A percentile compares a stretch with the other conserved stretches of the same genome.
These are phyloP conservation scores for Macquaria ambigua DNA, from an alignment of 2,113 vertebrate species.

Conservation along the genomic window DNA sequence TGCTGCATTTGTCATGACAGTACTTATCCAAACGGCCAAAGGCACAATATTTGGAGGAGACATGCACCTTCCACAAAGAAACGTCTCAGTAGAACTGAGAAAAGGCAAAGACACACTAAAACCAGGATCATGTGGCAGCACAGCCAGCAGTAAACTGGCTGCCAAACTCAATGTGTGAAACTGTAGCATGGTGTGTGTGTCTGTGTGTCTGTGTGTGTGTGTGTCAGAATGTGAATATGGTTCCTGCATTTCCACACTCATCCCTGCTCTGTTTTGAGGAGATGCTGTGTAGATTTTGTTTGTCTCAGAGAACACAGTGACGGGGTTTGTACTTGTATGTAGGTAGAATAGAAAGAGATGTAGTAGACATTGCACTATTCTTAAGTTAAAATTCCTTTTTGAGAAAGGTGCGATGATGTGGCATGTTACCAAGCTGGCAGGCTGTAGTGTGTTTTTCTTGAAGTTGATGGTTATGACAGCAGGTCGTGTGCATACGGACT, in stretches of 20 bases:
- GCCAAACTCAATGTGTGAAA: constrained; percentile 18
- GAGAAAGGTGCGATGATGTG: not conserved
- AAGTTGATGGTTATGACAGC: constrained; percentile 8
- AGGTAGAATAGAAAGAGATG: constrained; percentile 16
- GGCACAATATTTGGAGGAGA: constrained; percentile 8
- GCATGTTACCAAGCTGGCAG: not conserved
- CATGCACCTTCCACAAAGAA: not conserved
- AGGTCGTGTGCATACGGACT: constrained; percentile 16
- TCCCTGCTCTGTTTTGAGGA: constrained; percentile 31
- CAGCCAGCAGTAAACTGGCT: constrained; percentile 3
- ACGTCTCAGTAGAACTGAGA: constrained; percentile 9
- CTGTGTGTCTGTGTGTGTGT: not conserved
- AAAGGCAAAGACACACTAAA: not conserved
- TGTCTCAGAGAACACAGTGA: constrained; percentile 30
- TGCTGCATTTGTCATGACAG: constrained; percentile 17
- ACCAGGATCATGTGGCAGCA: constrained; percentile 23
- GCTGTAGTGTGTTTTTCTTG: constrained; percentile 1
- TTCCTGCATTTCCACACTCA: constrained; percentile 31
- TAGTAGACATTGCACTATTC: constrained; percentile 41
- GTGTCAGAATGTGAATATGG: constrained; percentile 22
- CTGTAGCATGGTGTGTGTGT: constrained; percentile 20
- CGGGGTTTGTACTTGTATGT: constrained; percentile 18
- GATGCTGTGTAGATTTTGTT: constrained; percentile 8
- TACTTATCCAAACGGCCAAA: not conserved
- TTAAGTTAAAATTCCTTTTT: constrained; percentile 19